Conservation (phyloP, 2,113 vertebrate species). For the Megaptera novaeangliae region DNA sequence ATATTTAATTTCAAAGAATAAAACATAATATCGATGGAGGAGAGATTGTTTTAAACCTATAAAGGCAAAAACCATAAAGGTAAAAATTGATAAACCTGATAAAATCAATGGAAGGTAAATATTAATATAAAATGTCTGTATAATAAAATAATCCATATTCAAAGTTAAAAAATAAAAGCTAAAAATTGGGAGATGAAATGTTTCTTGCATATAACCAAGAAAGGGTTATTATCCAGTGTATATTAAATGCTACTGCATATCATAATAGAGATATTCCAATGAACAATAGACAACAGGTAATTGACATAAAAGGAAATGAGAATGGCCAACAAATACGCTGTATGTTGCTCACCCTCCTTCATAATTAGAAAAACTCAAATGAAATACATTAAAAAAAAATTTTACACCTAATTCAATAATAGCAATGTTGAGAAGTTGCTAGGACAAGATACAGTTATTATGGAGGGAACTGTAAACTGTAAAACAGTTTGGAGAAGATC, state of each 20-base stretch:
- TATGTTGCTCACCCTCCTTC: background rate
- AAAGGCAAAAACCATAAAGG: background rate
- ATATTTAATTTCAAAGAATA: slow-evolving; percentile 17
- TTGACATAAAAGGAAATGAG: background rate
- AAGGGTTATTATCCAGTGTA: background rate
- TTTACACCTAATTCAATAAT: background rate
- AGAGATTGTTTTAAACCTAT: background rate
- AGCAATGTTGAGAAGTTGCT: background rate
- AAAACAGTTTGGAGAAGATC: background rate
- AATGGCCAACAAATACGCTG: background rate
- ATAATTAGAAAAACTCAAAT: background rate
- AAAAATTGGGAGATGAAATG: background rate
- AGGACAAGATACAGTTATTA: background rate
- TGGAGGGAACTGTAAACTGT: background rate
- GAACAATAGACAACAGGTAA: background rate
- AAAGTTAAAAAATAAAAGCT: slow-evolving; percentile 11
- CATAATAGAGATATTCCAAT: background rate
- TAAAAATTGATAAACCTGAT: background rate
- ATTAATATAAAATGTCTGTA: background rate
- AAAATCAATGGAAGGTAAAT: background rate
- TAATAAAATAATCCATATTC: background rate
- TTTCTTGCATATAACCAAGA: background rate
- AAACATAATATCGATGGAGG: background rate
- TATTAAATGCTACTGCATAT: background rate
- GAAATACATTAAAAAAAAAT: background rate